phyloP scores from a whole-genome alignment of 1,140 invertebrate species.

The Portunus trituberculatus region DNA sequence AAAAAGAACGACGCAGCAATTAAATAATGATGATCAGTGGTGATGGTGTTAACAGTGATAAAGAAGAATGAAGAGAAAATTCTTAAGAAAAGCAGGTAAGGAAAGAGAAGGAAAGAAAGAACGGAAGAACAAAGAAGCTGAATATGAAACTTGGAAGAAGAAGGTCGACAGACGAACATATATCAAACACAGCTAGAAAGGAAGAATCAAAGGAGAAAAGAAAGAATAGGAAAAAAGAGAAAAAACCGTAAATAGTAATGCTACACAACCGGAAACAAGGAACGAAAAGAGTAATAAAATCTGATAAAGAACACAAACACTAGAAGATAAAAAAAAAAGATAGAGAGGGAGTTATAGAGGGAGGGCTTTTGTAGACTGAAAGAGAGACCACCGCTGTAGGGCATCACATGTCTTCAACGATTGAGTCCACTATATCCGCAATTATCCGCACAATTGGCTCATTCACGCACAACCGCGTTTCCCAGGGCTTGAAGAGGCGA shows the following conservation, averaged over 20 bases:
- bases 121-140: not conserved
- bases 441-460: not conserved
- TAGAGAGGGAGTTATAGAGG: not conserved
- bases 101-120: not conserved
- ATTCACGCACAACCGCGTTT: not conserved
- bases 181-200: not conserved
- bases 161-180: not conserved
- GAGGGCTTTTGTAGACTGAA: not conserved
- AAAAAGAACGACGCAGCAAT: no score
- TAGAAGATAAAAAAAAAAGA: not conserved
- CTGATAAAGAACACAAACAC: not conserved
- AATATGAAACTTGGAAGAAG: no score
- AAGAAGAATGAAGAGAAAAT: not conserved
- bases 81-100: not conserved
- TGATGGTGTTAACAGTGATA: no score
- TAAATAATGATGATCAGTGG: no score
- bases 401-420: not conserved
- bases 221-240: not conserved
- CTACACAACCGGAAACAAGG: not conserved
- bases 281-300: not conserved
- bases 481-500: not conserved
- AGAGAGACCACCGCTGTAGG: not conserved
- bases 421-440: not conserved
- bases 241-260: no score
- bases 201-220: not conserved